Conservation (phyloP, 35 echinoderm and acorn worm species). For the Heliocidaris tuberculata region DNA sequence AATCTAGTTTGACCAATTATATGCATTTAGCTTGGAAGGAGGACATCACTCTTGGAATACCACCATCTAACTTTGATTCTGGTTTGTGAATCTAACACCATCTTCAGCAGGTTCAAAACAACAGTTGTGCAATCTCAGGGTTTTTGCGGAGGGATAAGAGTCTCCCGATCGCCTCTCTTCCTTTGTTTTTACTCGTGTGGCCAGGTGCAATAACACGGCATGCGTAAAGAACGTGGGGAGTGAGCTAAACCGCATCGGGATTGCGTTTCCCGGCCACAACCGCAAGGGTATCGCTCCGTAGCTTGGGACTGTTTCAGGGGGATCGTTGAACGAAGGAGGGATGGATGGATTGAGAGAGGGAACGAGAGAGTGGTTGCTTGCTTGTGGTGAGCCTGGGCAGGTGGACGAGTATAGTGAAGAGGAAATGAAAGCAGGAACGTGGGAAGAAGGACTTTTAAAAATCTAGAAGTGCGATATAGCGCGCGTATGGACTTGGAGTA, state of each 20-base stretch:
- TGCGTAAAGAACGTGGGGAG: not conserved
- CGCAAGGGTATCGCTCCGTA: slow-evolving; percentile 7
- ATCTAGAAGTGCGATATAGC: not conserved
- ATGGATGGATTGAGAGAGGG: not conserved
- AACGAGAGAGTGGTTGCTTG: not conserved
- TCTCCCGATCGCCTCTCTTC: not conserved
- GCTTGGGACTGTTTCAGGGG: not conserved
- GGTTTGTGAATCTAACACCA: not conserved
- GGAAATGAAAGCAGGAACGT: not conserved
- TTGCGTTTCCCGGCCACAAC: not conserved
- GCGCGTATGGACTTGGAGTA: not conserved
- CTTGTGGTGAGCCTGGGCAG: not conserved
- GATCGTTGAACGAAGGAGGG: not conserved
- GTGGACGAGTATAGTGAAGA: not conserved
- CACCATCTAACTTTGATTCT: not conserved
- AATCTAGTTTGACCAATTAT: not conserved
- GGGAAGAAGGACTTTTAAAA: no score
- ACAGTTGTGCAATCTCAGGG: not conserved
- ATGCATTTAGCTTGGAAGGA: not conserved
- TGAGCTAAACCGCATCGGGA: slow-evolving; percentile 7
- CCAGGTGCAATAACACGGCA: not conserved
- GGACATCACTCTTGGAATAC: not conserved
- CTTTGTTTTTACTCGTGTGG: not conserved
- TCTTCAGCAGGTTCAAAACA: not conserved
- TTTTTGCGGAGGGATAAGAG: not conserved